Conservation (phyloP, 2,888 invertebrate species). For the Pristionchus japonicus region DNA sequence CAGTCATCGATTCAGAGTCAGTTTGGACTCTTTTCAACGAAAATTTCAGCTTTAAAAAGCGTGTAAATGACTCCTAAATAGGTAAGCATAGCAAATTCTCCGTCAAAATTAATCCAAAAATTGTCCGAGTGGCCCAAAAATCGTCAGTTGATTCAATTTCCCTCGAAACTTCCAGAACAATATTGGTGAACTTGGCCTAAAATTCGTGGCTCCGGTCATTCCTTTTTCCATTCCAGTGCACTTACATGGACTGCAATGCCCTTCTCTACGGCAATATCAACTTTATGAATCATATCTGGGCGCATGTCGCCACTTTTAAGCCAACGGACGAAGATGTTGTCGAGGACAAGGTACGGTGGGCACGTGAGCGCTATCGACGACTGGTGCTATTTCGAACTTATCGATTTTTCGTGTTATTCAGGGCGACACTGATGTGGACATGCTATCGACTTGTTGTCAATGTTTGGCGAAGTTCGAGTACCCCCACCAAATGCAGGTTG, state of each 20-base stretch:
- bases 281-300: slow-evolving; percentile 42
- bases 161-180: background rate
- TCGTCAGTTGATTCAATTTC: too few species aligned
- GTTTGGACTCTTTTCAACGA: background rate
- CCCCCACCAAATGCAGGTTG: slow-evolving; percentile 44
- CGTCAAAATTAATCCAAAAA: too few species aligned
- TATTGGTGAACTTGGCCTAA: background rate
- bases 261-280: slow-evolving; percentile 37
- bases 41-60: too few species aligned
- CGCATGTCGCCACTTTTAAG: slow-evolving; percentile 36
- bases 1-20: slow-evolving; percentile 11
- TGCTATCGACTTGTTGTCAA: slow-evolving; percentile 22
- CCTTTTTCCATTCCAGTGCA: background rate
- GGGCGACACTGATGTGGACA: slow-evolving; percentile 43
- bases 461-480: slow-evolving; percentile 35
- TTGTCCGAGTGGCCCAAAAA: too few species aligned
- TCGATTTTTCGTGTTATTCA: background rate
- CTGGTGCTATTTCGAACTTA: background rate
- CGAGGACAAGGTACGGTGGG: background rate
- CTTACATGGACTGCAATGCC: background rate
- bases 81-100: too few species aligned
- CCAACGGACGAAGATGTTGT: background rate
- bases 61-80: too few species aligned
- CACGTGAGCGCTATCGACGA: slow-evolving; percentile 6
- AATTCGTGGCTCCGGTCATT: background rate